Evolutionary conservation across 2,113 vertebrate species (phyloP).

Genomic region (Herpailurus yagouaroundi): DNA sequence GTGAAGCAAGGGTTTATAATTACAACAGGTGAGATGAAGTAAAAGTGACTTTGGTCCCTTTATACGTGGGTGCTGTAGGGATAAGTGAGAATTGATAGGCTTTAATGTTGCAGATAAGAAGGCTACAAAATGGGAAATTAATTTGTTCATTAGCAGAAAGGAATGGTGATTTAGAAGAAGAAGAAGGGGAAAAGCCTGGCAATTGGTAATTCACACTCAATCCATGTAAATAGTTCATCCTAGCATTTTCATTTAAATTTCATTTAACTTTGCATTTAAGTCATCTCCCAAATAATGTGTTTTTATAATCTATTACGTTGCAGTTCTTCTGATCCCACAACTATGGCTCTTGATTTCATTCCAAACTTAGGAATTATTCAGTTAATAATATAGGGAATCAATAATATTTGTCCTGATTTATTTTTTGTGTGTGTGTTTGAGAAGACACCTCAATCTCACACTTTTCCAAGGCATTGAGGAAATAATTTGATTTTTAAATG

Average conservation of each 20-base stretch:
- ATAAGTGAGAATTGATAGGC: neutral
- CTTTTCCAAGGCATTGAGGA: neutral
- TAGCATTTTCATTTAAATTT: neutral
- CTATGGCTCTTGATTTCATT: slow-evolving; percentile 56
- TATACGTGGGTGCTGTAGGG: neutral
- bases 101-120: slow-evolving; percentile 50
- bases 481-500: neutral
- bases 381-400: slow-evolving; percentile 30
- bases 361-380: neutral
- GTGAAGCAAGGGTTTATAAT: slow-evolving; percentile 47
- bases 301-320: neutral
- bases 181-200: neutral
- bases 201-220: neutral
- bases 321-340: neutral
- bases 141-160: neutral
- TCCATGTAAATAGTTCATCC: neutral
- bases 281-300: neutral
- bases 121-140: neutral
- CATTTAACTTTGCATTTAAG: neutral
- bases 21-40: slow-evolving; percentile 48
- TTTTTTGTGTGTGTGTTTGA: neutral
- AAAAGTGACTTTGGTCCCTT: slow-evolving; percentile 53
- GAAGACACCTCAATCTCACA: neutral
- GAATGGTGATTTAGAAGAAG: neutral
- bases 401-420: neutral